These are phyloP conservation scores for Neostethus bicornis DNA, from an alignment of 2,797 vertebrate species.

Conservation along the genomic window DNA sequence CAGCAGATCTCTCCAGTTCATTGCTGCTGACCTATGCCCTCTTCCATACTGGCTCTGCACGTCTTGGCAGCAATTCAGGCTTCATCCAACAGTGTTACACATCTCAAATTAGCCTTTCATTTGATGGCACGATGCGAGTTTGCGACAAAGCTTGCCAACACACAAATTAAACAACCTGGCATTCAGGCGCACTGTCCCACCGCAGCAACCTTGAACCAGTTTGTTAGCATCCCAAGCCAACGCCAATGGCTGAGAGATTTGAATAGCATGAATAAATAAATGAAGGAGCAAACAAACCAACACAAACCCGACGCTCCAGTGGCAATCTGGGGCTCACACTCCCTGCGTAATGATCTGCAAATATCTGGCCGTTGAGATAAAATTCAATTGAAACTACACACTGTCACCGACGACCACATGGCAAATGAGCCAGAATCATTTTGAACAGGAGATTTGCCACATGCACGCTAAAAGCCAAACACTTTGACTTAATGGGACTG, in stretches of 20 bases:
- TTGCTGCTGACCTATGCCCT: conserved; percentile 44
- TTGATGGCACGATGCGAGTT: conserved; percentile 51
- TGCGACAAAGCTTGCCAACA: conserved; percentile 58
- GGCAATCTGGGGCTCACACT: conserved; percentile 63
- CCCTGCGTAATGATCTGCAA: conserved; percentile 77
- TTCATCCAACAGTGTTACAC: conserved; percentile 60
- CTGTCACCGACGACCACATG: conserved; percentile 57
- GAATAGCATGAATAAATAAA: conserved; percentile 81
- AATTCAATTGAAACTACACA: conserved; percentile 70
- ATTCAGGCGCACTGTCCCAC: conserved; percentile 37
- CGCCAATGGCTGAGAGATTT: conserved; percentile 65
- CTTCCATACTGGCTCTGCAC: conserved; percentile 34
- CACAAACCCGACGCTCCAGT: conserved; percentile 57
- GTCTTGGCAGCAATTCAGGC: conserved; percentile 60
- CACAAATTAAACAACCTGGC: conserved; percentile 68
- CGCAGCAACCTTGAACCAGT: conserved; percentile 74
- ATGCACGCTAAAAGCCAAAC: conserved; percentile 64
- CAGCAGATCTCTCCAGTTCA: conserved; percentile 37
- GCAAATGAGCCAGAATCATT: conserved; percentile 65
- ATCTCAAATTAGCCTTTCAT: conserved; percentile 73
- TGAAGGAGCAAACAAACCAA: conserved; percentile 74
- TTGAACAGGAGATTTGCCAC: conserved; percentile 56
- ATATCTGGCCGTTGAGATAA: conserved; percentile 77
- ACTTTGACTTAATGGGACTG: conserved; percentile 58
- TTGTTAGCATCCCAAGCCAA: conserved; percentile 75